These are phyloP conservation scores for Myotis yumanensis DNA, from an alignment of 2,113 vertebrate genomes.

Conservation along the genomic window DNA sequence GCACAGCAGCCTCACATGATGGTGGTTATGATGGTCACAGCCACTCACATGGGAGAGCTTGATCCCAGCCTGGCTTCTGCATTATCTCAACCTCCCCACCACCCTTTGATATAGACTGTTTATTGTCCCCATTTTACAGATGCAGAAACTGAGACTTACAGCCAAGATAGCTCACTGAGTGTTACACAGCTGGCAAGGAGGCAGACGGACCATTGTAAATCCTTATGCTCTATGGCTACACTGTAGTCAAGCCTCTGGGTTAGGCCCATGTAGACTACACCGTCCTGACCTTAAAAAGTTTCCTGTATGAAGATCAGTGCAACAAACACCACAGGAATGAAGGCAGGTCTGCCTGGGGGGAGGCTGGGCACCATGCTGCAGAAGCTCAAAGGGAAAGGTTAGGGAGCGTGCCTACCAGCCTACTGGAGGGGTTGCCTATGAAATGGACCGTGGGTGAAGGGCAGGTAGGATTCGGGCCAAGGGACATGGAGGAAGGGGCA, in stretches of 20 bases:
- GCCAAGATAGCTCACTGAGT: background rate
- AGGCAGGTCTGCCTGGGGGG: background rate
- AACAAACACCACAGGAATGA: background rate
- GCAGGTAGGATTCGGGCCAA: background rate
- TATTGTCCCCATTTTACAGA: background rate
- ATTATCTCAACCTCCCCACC: background rate
- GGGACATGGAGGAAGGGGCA: background rate
- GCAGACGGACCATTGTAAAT: rapidly evolving
- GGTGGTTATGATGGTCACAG: background rate
- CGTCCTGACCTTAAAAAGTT: background rate
- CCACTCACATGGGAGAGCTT: background rate
- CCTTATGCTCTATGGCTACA: background rate
- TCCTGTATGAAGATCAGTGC: background rate
- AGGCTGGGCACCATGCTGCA: background rate
- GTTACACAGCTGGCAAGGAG: background rate
- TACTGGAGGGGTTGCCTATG: background rate
- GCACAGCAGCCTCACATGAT: background rate
- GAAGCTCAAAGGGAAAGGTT: background rate
- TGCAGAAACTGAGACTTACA: background rate
- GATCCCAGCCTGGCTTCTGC: background rate
- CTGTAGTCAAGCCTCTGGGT: background rate
- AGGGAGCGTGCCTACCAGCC: background rate
- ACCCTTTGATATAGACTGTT: background rate
- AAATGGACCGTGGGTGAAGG: background rate
- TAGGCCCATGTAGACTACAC: background rate